Conservation (phyloP, 1,140 invertebrate genomes). For the Mylabris phalerata region DNA sequence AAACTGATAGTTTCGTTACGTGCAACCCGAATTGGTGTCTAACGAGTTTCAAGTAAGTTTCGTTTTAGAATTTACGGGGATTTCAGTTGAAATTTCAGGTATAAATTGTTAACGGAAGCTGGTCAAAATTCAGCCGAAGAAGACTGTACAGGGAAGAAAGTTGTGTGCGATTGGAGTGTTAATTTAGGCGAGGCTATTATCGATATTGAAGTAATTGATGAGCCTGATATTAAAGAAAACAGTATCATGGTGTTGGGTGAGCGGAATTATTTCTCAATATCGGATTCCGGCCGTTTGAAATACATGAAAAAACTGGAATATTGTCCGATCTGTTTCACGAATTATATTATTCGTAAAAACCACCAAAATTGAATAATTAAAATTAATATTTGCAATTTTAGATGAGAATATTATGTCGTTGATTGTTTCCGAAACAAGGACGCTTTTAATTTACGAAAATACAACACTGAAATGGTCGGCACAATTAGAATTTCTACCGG, state of each 20-base stretch:
- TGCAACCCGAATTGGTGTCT: slow-evolving; percentile 65
- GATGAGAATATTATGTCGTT: slow-evolving; percentile 57
- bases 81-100: slow-evolving; percentile 39
- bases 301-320: slow-evolving; percentile 78
- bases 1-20: slow-evolving; percentile 74
- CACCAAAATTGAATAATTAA: neutral
- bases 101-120: slow-evolving; percentile 55
- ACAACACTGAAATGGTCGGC: slow-evolving; percentile 79
- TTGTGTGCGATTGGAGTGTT: slow-evolving; percentile 67
- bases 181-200: slow-evolving; percentile 70
- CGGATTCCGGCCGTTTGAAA: slow-evolving; percentile 64
- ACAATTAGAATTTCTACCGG: slow-evolving; percentile 64
- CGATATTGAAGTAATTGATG: slow-evolving; percentile 54
- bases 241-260: slow-evolving; percentile 63
- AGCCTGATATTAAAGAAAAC: slow-evolving; percentile 28
- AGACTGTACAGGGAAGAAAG: slow-evolving; percentile 46
- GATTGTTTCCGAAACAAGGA: slow-evolving; percentile 63
- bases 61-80: neutral
- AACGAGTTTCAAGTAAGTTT: slow-evolving; percentile 68
- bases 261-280: slow-evolving; percentile 67
- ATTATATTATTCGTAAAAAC: slow-evolving; percentile 3
- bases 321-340: slow-evolving; percentile 62
- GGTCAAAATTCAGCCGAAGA: slow-evolving; percentile 48
- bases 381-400: slow-evolving; percentile 30
- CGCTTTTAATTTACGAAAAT: slow-evolving; percentile 70